These are phyloP conservation scores for Vollenhovia emeryi DNA, from an alignment of 1,140 invertebrate genomes.

Conservation along the genomic window DNA sequence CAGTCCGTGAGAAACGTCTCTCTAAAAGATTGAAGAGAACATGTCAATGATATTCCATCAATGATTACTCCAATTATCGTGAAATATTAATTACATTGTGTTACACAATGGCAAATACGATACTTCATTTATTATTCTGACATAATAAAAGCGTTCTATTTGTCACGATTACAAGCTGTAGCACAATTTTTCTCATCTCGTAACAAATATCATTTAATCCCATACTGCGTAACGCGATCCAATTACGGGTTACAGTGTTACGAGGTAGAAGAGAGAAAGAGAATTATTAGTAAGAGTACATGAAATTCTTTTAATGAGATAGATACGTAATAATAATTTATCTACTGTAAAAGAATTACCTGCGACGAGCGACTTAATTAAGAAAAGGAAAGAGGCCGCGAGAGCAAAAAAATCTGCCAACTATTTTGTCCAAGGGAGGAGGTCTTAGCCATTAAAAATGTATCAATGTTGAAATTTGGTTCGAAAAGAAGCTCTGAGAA, in stretches of 20 bases:
- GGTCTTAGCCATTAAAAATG: background rate
- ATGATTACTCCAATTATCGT: background rate
- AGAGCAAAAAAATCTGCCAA: background rate
- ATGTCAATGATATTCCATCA: background rate
- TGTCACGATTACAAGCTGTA: background rate
- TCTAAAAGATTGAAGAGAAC: too few species aligned
- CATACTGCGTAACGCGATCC: background rate
- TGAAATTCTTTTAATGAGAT: background rate
- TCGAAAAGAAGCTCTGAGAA: background rate
- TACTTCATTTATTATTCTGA: conserved; percentile 11
- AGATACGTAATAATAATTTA: background rate
- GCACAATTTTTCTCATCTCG: background rate
- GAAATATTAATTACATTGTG: background rate
- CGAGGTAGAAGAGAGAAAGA: background rate
- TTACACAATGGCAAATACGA: background rate
- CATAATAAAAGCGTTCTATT: background rate
- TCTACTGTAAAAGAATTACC: background rate
- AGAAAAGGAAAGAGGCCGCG: background rate
- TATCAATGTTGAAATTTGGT: background rate
- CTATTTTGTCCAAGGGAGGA: background rate
- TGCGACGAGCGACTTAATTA: background rate
- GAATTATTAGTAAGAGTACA: background rate
- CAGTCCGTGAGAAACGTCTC: too few species aligned
- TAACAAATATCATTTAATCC: conserved; percentile 9
- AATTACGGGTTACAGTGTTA: conserved; percentile 4